These are phyloP conservation scores for Himalopsyche japonica DNA, from an alignment of 2,888 invertebrate genomes.

Conservation along the genomic window DNA sequence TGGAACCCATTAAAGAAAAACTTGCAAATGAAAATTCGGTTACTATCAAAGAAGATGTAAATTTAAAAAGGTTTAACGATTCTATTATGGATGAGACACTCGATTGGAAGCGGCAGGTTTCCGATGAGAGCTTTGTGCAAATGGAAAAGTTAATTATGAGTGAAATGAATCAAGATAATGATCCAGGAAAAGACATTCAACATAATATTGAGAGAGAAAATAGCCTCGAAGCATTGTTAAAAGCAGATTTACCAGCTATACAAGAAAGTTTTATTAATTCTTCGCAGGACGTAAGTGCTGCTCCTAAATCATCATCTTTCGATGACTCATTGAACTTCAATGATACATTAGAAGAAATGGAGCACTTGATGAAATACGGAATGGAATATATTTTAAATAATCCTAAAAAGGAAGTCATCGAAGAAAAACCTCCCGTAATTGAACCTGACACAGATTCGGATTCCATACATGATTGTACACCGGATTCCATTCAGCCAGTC, in stretches of 20 bases:
- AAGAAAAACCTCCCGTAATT: constrained; percentile 1
- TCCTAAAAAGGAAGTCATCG: constrained; percentile 38
- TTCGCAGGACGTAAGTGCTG: not conserved
- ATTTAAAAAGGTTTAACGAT: constrained; percentile 5
- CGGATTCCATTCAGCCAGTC: not conserved
- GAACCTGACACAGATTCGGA: not conserved
- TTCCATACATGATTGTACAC: not conserved
- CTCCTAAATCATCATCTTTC: not conserved
- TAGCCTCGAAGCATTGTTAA: not conserved
- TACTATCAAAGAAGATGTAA: not conserved
- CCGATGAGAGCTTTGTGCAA: constrained; percentile 37
- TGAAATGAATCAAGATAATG: not conserved
- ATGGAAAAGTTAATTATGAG: constrained; percentile 31
- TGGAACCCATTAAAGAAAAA: not conserved
- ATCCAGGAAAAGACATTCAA: not conserved
- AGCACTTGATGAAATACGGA: constrained; percentile 50
- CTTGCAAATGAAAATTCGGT: not conserved
- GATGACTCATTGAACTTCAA: constrained; percentile 45
- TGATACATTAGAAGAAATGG: constrained; percentile 53
- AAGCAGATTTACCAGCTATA: not conserved
- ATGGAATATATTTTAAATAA: constrained; percentile 43
- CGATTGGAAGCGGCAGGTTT: constrained; percentile 20
- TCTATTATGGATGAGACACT: constrained; percentile 13
- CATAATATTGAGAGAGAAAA: not conserved
- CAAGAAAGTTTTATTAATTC: not conserved